phyloP scores from a whole-genome alignment of 2,888 invertebrate genomes.

The Elysia crispata region DNA sequence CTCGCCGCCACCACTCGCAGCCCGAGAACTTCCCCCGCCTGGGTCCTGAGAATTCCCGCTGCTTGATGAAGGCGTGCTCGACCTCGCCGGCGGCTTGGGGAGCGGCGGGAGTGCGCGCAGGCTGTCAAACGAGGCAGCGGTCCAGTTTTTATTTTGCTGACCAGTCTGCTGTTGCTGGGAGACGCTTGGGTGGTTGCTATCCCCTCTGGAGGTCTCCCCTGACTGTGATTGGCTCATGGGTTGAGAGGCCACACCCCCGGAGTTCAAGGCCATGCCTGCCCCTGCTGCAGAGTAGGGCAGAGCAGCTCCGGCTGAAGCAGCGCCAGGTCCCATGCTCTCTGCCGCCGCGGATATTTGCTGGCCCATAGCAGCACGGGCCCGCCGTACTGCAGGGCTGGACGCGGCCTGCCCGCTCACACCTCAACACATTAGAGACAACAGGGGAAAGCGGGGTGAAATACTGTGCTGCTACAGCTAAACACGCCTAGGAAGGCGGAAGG shows the following conservation, averaged over 20 bases:
- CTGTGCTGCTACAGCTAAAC: too few relatives aligned
- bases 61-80: constrained; percentile 16
- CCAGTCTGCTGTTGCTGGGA: constrained; percentile 16
- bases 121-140: not conserved
- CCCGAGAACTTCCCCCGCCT: not conserved
- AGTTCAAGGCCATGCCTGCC: not conserved
- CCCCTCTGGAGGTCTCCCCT: not conserved
- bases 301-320: too few relatives aligned
- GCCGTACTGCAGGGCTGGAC: not conserved
- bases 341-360: constrained; percentile 48
- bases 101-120: not conserved
- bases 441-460: too few relatives aligned
- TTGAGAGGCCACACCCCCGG: not conserved
- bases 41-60: not conserved
- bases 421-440: not conserved
- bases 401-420: not conserved
- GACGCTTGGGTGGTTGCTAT: not conserved
- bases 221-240: not conserved
- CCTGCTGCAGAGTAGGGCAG: not conserved
- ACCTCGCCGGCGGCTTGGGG: not conserved
- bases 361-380: constrained; percentile 45
- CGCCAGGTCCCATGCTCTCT: constrained; percentile 10
- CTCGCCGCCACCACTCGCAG: not conserved
- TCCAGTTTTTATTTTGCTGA: not conserved
- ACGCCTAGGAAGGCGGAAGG: too few relatives aligned